Conservation (phyloP, 2,797 vertebrate genomes). For the Limosa lapponica region DNA sequence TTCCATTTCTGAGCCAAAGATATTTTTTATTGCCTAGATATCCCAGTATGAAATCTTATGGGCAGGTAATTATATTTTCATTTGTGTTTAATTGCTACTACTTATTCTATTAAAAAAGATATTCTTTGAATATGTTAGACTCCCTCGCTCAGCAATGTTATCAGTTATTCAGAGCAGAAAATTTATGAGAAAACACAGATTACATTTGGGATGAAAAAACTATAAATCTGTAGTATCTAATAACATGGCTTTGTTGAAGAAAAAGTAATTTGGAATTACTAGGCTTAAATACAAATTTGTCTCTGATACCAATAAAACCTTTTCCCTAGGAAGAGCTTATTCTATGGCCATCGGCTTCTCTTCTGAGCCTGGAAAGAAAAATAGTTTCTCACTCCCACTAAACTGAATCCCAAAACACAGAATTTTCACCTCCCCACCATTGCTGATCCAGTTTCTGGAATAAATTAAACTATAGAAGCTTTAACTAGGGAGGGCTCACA, state of each 20-base stretch:
- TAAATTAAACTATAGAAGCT: conserved; percentile 59
- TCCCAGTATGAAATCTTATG: background rate
- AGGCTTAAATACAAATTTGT: background rate
- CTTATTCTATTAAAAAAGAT: background rate
- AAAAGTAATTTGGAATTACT: background rate
- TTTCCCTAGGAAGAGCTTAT: conserved; percentile 30
- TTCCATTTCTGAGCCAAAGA: background rate
- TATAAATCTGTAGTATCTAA: background rate
- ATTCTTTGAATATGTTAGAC: background rate
- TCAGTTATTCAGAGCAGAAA: background rate
- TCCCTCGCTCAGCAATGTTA: background rate
- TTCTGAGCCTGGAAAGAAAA: conserved; percentile 33
- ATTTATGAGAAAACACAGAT: background rate
- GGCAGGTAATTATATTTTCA: background rate
- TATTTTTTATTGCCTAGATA: background rate
- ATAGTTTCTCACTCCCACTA: background rate
- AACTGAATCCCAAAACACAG: conserved; percentile 4
- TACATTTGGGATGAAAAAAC: background rate
- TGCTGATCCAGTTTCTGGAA: conserved; percentile 40
- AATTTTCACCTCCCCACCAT: conserved; percentile 37
- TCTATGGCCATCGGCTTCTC: background rate
- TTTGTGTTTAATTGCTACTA: background rate
- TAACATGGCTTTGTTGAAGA: background rate
- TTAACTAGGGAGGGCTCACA: background rate
- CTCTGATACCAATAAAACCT: background rate